Base-by-base conservation (phyloP, 2,797 vertebrate species). In the Protosalanx chinensis region DNA sequence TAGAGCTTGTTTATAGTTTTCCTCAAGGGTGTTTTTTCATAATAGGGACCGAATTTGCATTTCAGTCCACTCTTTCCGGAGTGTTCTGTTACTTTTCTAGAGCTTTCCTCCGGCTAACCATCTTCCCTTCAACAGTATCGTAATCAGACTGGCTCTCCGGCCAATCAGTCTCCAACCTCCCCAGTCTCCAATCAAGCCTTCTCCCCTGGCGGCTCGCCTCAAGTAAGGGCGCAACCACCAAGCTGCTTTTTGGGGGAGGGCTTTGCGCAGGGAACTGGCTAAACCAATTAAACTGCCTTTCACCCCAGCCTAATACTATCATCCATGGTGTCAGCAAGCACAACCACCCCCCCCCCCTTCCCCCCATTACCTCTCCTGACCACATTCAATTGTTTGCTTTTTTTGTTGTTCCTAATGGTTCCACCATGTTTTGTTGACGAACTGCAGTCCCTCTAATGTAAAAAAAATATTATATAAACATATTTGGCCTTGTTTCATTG, bases 141-240 rank as follows among this genome's bases (percentile, higher is more conserved):
- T 93, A 96, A 94, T 92, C 95, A 95, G 89, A 94, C 96, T 86
- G 96, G 97, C 74, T 98, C 98, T 89, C 97, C 98, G 57, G 95
- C 96, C 94, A 98, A 95, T 96, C 98, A 99, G 94, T 99, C 98
- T 92, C 98, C 98, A 93, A 99, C 98, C 86, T 99, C 98, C 90
- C 98, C 98, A 74, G 96, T 97, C 95, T 99, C 98, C 96, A 99
- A 98, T 95, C 98, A 98, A 95, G 98, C 96, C 93, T 99, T 98
- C 95, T 99, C 98, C 89, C 98, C 98, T 1, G 96, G 96, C 90
- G 95, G 95, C 92, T 99, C 98, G 90, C 97, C 98, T 84, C 98
- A 99, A 95, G 97, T 99, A 96, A 98, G 96, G 92, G 92, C 91
- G 89, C 81, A 79, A 85, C 89, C 89, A 84, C 81, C 70, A 57